Evolutionary conservation across 2,113 vertebrate genomes (phyloP), one percentile per base, ranked within the genome.

Genomic region (Apodemus speciosus): DNA sequence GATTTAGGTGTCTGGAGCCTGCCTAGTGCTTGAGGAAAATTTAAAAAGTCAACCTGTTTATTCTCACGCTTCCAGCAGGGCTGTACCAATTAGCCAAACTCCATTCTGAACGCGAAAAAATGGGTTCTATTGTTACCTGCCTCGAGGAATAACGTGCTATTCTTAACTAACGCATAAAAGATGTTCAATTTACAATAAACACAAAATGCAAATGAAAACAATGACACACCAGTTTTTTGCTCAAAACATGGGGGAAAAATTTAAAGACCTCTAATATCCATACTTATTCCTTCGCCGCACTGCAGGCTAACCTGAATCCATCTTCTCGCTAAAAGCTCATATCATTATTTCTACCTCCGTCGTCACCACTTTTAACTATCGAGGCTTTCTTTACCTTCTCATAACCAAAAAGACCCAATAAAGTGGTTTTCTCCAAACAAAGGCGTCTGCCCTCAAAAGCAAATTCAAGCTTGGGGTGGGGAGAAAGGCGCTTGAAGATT

Each of bases 31-130:
- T 86, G 32, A 96, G 62, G 69, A 95, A 96, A 96, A 87, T 94
- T 95, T 94, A 73, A 93, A 95, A 97, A 97, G 95, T 96, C 97
- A 96, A 97, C 96, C 95, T 96, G 95, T 97, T 97, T 97, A 95
- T 97, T 94, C 83, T 97, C 92, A 97, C 64, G 92, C 91, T 97
- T 95, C 90, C 53, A 66, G 73, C 91, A 94, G 56, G 72, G 83
- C 89, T 92, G 64, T 95, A 92, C 88, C 90, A 94, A 96, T 96
- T 94, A 96, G 58, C 51, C 73, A 95, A 94, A 96, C 94, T 96
- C 92, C 83, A 60, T 95, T 87, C 92, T 80, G 83, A n/a, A 94
- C 91, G 64, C 71, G 66, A 79, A 92, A 73, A 27, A 94, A 83
- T 49, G 83, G 68, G 79, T 89, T 23, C 71, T 86, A 95, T 97